phyloP scores from a whole-genome alignment of 2,797 vertebrate genomes.

The Triplophysa bombifrons region DNA sequence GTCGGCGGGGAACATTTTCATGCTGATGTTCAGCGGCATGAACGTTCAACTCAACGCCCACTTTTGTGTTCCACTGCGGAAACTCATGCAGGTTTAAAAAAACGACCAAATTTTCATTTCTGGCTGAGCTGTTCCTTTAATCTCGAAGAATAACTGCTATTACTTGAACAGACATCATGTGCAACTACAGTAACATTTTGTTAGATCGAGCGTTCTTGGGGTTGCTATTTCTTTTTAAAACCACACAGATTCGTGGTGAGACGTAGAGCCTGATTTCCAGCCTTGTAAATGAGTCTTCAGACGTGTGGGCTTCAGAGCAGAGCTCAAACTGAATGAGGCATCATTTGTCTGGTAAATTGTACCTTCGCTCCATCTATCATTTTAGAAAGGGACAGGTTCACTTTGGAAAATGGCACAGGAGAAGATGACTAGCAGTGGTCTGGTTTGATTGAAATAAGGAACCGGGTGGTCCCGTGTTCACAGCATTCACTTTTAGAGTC shows the following conservation, averaged over 20 bases:
- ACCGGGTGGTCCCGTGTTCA: slow-evolving; percentile 10
- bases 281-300: neutral
- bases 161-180: neutral
- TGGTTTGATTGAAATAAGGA: neutral
- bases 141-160: neutral
- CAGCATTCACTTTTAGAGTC: neutral
- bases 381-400: slow-evolving; percentile 66
- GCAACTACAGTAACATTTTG: neutral
- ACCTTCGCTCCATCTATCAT: slow-evolving; percentile 76
- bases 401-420: slow-evolving; percentile 66
- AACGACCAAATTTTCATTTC: neutral
- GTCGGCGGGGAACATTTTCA: neutral
- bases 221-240: neutral
- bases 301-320: slow-evolving; percentile 47
- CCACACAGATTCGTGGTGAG: neutral
- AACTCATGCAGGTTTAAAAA: neutral
- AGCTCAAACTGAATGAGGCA: slow-evolving; percentile 75
- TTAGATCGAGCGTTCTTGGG: neutral
- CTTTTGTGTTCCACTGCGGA: neutral
- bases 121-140: neutral
- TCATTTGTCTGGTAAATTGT: slow-evolving; percentile 79
- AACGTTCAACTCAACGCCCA: neutral
- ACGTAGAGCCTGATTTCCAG: neutral
- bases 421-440: neutral
- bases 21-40: neutral